Evolutionary conservation across 1,140 invertebrate species (phyloP).

Genomic region (Trichonephila clavipes): DNA sequence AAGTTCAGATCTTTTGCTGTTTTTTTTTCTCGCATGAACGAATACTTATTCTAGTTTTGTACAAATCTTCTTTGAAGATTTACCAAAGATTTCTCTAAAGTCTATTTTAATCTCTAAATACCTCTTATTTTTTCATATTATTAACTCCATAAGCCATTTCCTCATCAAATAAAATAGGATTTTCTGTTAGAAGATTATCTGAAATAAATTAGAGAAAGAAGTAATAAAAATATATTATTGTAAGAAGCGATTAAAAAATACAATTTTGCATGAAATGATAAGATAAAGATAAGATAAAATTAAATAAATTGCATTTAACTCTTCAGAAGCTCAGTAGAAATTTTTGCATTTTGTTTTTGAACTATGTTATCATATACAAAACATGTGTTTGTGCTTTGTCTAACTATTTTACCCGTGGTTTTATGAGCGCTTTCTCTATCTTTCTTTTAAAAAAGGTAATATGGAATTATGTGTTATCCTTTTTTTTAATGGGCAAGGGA

Average conservation of each 20-base stretch:
- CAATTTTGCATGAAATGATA: neutral
- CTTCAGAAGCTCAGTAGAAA: no score
- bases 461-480: conserved; percentile 9
- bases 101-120: neutral
- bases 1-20: no score
- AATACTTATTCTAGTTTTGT: no score
- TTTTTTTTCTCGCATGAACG: no score
- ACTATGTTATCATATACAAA: neutral
- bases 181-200: neutral
- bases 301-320: neutral
- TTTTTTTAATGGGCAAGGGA: neutral
- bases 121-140: neutral
- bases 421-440: neutral
- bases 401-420: neutral
- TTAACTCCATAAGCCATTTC: conserved; percentile 1
- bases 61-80: neutral
- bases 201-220: neutral
- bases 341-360: neutral
- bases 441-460: neutral
- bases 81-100: neutral
- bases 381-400: conserved; percentile 25
- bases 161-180: neutral
- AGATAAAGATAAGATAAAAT: conserved; percentile 12
- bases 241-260: conserved; percentile 6
- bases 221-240: neutral